Base-by-base conservation (phyloP, 2,888 invertebrate species). In the Ophioninae sp. region DNA sequence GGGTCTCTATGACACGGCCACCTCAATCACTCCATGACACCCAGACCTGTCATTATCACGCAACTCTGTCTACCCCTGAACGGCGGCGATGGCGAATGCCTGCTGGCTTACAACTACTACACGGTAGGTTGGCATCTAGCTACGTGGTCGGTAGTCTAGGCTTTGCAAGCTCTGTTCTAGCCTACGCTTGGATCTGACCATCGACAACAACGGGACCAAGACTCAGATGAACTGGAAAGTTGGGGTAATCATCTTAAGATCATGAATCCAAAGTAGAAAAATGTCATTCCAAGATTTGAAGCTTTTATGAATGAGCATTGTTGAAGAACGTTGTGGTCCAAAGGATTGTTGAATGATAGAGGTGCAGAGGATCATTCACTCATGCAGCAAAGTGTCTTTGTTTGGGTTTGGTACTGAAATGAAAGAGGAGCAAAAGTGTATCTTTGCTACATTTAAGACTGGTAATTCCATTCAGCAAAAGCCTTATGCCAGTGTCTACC, bases 11-110 rank as follows among this genome's bases (percentile, higher is more conserved):
- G 91, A 91, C 91, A 91, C 88, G 88, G 88, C 86, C 89, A 90
- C 90, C 90, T 91, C 90, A 90, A 92, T 91, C 92, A 92, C 90
- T 87, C 87, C 88, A 87, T 88, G 89, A 91, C 91, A 90, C 91
- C 90, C 88, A 89, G 89, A 89, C 90, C 93, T 91, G 91, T 92
- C 92, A 92, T 92, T 92, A 92, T 92, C 93, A 92, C 92, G 90
- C 92, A 90, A 90, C 90, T 89, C 90, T 88, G 90, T 89, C 90
- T 87, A 87, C 85, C 87, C 79, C 82, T 82, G 87, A 87, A 86
- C 87, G 84, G 79, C 85, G 81, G 65, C 81, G 23, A 71, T 63
- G 44, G 75, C 86, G 86, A 86, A 85, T 85, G 84, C 84, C 85
- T 83, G 76, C 83, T 82, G 69, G 85, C 76, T 74, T 72, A 72